Conservation (phyloP, 2,113 vertebrate species). For the Lepisosteus osseus region DNA sequence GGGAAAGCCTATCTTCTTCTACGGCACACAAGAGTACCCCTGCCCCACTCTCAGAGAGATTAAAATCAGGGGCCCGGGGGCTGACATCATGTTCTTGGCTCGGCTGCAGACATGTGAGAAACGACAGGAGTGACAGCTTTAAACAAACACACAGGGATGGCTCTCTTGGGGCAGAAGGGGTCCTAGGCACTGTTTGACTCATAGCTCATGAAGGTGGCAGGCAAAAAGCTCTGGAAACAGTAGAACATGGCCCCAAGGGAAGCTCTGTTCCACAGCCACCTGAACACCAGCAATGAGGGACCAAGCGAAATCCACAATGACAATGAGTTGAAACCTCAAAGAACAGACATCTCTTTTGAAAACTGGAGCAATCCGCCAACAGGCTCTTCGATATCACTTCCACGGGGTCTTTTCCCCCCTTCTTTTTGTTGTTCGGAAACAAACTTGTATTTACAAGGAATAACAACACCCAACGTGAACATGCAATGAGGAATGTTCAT, state of each 20-base stretch:
- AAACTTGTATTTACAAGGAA: no score
- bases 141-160: conserved; percentile 23
- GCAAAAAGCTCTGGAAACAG: not conserved
- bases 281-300: no score
- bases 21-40: not conserved
- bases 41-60: conserved; percentile 16
- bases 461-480: no score
- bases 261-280: not conserved
- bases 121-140: conserved; percentile 26
- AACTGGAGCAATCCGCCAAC: no score
- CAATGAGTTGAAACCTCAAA: no score
- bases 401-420: no score
- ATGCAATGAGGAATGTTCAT: no score
- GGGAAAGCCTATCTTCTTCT: not conserved
- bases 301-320: no score
- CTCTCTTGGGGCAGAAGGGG: not conserved
- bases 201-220: not conserved
- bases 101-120: conserved; percentile 31
- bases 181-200: not conserved
- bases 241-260: not conserved
- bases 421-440: no score
- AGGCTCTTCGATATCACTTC: no score
- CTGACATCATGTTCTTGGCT: conserved; percentile 41
- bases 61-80: conserved; percentile 36
- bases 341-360: no score